A percentile compares a stretch with the other conserved stretches of the same genome.
Conservation (phyloP, 2,888 invertebrate species). For the Cordilura impudica region DNA sequence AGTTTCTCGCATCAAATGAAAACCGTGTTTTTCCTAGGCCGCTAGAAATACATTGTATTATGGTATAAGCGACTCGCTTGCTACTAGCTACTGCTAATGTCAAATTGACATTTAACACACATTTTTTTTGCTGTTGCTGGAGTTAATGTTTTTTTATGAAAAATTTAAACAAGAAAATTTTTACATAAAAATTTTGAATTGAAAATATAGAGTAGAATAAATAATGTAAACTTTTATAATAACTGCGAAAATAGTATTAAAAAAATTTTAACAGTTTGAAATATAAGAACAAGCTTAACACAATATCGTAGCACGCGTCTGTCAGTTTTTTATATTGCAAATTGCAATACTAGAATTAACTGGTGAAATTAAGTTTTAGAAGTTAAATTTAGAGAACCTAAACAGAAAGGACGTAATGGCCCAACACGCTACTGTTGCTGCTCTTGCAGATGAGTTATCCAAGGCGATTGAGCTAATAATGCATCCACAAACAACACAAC, state of each 20-base stretch:
- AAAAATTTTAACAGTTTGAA: neutral
- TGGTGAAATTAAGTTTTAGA: slow-evolving; percentile 8
- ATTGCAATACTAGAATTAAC: slow-evolving; percentile 26
- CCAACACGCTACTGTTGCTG: slow-evolving; percentile 73
- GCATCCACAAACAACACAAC: slow-evolving; percentile 87
- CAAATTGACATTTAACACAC: slow-evolving; percentile 32
- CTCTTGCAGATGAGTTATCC: slow-evolving; percentile 85
- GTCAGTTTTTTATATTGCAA: neutral
- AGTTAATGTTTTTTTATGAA: slow-evolving; percentile 51
- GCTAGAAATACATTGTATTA: too few species aligned
- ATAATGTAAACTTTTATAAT: neutral
- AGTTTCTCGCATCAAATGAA: too few species aligned
- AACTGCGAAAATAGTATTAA: neutral
- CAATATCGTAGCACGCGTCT: slow-evolving; percentile 37
- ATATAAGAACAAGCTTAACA: slow-evolving; percentile 30
- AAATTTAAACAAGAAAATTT: slow-evolving; percentile 61
- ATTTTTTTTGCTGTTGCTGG: slow-evolving; percentile 33
- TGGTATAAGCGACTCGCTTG: too few species aligned
- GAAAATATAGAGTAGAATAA: neutral
- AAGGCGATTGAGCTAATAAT: slow-evolving; percentile 90
- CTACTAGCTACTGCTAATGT: too few species aligned
- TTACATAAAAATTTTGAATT: slow-evolving; percentile 39
- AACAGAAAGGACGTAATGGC: too few species aligned
- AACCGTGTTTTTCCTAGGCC: too few species aligned
- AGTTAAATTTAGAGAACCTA: neutral